Conservation (phyloP, 1,140 invertebrate species). For the Atta cephalotes region DNA sequence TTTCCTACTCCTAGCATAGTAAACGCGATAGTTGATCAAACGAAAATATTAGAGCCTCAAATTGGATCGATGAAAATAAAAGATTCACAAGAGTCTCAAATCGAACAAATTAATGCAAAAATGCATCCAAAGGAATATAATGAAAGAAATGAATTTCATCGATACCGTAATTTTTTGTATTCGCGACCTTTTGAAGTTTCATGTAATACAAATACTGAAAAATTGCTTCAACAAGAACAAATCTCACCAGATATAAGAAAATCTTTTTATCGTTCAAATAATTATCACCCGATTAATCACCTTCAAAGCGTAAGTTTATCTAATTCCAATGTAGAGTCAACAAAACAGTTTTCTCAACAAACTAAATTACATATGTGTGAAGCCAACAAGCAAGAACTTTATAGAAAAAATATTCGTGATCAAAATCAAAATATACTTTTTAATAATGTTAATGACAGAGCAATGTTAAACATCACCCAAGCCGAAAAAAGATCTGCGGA, state of each 20-base stretch:
- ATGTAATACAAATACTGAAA: neutral
- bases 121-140: neutral
- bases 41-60: neutral
- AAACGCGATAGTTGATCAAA: neutral
- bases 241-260: neutral
- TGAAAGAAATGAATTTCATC: neutral
- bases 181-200: neutral
- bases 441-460: neutral
- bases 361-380: neutral
- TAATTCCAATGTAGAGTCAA: slow-evolving; percentile 4
- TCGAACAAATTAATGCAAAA: neutral
- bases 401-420: neutral
- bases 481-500: neutral
- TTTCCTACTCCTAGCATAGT: neutral
- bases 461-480: neutral
- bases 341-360: neutral
- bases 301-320: neutral
- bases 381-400: neutral
- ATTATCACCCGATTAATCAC: neutral
- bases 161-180: neutral
- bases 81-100: neutral
- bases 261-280: neutral
- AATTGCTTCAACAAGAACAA: neutral
- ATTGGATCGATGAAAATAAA: slow-evolving; percentile 12
- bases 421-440: neutral